Evolutionary conservation across 2,797 vertebrate species (phyloP).

Genomic region (Microctenopoma stevenorrisi): DNA sequence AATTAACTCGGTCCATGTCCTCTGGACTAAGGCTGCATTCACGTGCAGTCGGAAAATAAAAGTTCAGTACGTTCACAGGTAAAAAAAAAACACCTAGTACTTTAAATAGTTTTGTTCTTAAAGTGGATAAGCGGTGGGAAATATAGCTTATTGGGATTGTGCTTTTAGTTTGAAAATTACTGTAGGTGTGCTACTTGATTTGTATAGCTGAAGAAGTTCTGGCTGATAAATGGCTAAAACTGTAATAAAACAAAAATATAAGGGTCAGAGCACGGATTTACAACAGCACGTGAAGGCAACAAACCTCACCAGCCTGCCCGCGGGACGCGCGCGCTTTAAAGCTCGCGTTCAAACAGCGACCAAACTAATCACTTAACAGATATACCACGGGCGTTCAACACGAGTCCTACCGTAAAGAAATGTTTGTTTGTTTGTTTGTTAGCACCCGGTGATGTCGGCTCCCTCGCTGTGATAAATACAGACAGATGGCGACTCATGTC

Average conservation of each 20-base stretch:
- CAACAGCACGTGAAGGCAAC: constrained; percentile 51
- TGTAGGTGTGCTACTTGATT: background rate
- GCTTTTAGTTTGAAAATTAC: background rate
- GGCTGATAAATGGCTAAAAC: background rate
- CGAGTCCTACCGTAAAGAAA: no score
- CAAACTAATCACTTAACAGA: background rate
- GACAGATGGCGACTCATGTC: constrained; percentile 85
- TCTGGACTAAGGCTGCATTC: constrained; percentile 29
- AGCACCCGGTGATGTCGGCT: constrained; percentile 48
- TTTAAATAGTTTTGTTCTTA: background rate
- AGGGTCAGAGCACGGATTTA: accelerated
- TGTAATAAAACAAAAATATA: background rate
- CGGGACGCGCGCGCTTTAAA: constrained; percentile 59
- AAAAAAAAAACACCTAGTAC: no score
- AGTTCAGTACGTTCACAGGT: accelerated
- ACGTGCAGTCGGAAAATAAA: constrained; percentile 6
- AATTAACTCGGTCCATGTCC: constrained; percentile 38
- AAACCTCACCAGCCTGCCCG: constrained; percentile 20
- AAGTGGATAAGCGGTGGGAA: background rate
- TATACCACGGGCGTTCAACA: background rate
- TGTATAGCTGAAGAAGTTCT: no score
- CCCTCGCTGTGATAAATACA: constrained; percentile 72
- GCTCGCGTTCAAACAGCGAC: background rate
- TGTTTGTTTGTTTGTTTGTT: constrained; percentile 7
- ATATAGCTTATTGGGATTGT: no score